Evolutionary conservation across 1,140 invertebrate species (phyloP), one percentile per base, ranked within the genome.

Genomic region (Brachystomella parvula): DNA sequence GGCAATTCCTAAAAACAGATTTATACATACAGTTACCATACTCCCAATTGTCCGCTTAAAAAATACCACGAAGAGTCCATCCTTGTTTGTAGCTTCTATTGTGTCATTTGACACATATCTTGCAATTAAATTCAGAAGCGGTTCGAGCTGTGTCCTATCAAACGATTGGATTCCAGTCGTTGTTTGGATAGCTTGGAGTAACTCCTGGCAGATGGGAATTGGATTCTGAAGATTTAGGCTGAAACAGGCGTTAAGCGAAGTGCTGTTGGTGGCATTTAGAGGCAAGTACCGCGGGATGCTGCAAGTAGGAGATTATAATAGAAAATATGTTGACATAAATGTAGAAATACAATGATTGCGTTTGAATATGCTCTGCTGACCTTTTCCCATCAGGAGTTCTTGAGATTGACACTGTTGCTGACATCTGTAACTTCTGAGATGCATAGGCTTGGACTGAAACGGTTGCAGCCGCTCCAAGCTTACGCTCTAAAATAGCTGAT

Each of bases 371-470:
- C n/a, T n/a, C n/a, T 0, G 28, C 63, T 75, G 79, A 91, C 89
- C 83, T 89, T 83, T 90, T 89, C 35, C 89, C 85, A 76, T 85
- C 86, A 15, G 83, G 78, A 77, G 84, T 83, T 76, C 86, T 82
- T 73, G 84, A 86, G 21, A 90, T 82, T 56, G 86, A 87, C 73
- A 95, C 88, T 26, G 31, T 68, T 30, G 66, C 78, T 69, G 76
- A 79, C n/a, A 79, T 88, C 77, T 95, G 94, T 58, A 96, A 78
- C 76, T 94, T 94, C 75, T 93, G 89, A 17, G 88, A 83, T 1
- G 86, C 83, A 6, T 90, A 90, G n/a, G 89, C 88, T 80, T 96
- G 92, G 74, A 96, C 84, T 73, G 89, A 88, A 1, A 98, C 88
- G 0, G 89, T 92, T 0, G 92, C 92, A 69, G 87, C 92, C 67